Conservation (phyloP, 2,888 invertebrate genomes). For the Nysson spinosus region DNA sequence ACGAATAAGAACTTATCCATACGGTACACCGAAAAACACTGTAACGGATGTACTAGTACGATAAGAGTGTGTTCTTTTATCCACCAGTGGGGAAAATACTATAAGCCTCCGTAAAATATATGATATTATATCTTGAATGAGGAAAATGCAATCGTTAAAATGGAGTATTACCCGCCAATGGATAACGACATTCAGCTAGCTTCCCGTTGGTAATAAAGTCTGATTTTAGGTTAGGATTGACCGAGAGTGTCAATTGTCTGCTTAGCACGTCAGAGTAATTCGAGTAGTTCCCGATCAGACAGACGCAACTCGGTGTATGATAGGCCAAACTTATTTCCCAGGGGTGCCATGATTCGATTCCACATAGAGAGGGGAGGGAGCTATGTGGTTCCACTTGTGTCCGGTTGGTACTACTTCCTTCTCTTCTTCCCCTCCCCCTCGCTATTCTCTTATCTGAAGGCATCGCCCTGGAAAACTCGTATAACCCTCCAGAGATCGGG, state of each 20-base stretch:
- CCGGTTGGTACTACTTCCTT: constrained; percentile 4
- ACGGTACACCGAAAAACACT: too few relatives aligned
- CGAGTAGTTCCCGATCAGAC: constrained; percentile 48
- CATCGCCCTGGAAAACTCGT: constrained; percentile 42
- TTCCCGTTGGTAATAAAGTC: constrained; percentile 12
- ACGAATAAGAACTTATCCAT: too few relatives aligned
- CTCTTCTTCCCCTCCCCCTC: constrained; percentile 1
- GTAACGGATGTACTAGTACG: too few relatives aligned
- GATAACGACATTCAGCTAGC: neutral
- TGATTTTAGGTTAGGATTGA: constrained; percentile 13
- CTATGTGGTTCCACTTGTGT: constrained; percentile 9
- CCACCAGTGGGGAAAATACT: too few relatives aligned
- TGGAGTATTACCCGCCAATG: too few relatives aligned
- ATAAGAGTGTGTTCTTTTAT: too few relatives aligned
- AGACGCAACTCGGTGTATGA: constrained; percentile 57
- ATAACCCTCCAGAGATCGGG: constrained; percentile 62
- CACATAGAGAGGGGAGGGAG: constrained; percentile 43
- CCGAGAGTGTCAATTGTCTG: constrained; percentile 31
- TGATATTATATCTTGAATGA: too few relatives aligned
- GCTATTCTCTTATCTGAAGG: constrained; percentile 20
- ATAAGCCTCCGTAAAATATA: too few relatives aligned
- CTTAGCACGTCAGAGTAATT: constrained; percentile 17
- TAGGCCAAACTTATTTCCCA: constrained; percentile 75
- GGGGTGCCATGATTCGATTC: constrained; percentile 74
- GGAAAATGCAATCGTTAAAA: too few relatives aligned